Evolutionary conservation across 2,797 vertebrate genomes (phyloP), one percentile per base, ranked within the genome.

Genomic region (Enteromius treurensis): DNA sequence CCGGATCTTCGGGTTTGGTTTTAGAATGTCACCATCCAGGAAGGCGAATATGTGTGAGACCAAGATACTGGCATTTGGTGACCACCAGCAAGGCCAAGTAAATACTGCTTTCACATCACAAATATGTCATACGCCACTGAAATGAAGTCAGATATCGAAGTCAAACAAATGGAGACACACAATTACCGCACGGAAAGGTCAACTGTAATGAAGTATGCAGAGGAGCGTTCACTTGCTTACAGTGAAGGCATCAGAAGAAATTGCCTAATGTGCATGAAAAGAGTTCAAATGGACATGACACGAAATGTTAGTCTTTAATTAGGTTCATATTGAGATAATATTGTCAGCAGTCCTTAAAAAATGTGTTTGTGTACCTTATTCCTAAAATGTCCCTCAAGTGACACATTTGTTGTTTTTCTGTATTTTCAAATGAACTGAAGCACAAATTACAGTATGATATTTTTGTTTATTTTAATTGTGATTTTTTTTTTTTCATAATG

Each of bases 201-300:
- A 76, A 29, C 32, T 55, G 62, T 82, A 76, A 82, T 82, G 49
- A 82, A 77, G 73, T 76, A 74, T 75, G 58, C 32, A 75, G 70
- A 74, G n/a, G 1, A 53, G 14, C 53, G 74, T 51, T 65, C 45
- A 40, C 45, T 75, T 9, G 58, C 29, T 65, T 67, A 74, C 34
- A 76, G 32, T 65, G 34, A 76, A 68, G 34, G 37, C 29, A 26
- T 77, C 4, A 49, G 55, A 21, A 53, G 47, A n/a, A 75, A 49
- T 42, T 19, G 23, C 32, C 17, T 68, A 79, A 68, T 53, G 47
- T 37, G 49, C 21, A 53, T 69, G 8, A 69, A 64, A 79, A 53
- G 32, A 75, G 34, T 42, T 55, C 23, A 45, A 42, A 55, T 55
- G 21, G 6, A 32, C 68, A 80, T 17, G 34, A 62, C 42, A 80